Percentiles rank a stretch among this genome's conserved stretches.
Evolutionary conservation across 2,113 vertebrate species (phyloP).

Genomic region (Phasianus colchicus): DNA sequence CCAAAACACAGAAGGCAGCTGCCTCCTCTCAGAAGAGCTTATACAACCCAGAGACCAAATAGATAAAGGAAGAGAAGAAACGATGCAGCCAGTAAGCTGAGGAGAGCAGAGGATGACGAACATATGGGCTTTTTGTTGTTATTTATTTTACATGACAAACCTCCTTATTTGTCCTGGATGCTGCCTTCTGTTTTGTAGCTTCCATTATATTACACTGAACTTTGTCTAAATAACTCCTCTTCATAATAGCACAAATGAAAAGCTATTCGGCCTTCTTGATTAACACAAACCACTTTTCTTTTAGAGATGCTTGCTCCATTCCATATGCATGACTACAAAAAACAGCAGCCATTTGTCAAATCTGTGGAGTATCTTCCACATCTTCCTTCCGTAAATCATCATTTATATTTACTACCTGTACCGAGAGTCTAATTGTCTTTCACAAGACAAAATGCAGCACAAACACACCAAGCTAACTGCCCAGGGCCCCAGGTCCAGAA

Average conservation of each 20-base stretch:
- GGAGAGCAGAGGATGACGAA: not conserved
- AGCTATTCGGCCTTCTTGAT: not conserved
- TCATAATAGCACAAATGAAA: not conserved
- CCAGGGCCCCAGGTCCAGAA: constrained; percentile 98
- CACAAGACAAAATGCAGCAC: rapidly evolving
- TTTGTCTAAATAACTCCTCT: not conserved
- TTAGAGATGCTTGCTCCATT: not conserved
- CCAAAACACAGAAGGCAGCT: constrained; percentile 10
- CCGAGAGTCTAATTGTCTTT: not conserved
- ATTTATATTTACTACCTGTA: rapidly evolving
- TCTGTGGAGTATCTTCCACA: not conserved
- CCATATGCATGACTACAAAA: not conserved
- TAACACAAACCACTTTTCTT: not conserved
- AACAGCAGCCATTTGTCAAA: not conserved
- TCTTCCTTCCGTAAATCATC: not conserved
- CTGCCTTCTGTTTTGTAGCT: not conserved
- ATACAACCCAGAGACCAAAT: not conserved
- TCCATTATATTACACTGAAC: not conserved
- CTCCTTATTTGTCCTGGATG: not conserved
- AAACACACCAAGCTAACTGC: constrained; percentile 93
- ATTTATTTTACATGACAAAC: not conserved
- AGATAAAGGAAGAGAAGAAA: not conserved
- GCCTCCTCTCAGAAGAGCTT: not conserved
- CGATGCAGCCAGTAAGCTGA: not conserved
- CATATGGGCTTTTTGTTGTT: rapidly evolving